Percentiles rank a stretch among this genome's conserved stretches.
Evolutionary conservation across 2,797 vertebrate species (phyloP).

Genomic region (Amblyopsis hoosieri): DNA sequence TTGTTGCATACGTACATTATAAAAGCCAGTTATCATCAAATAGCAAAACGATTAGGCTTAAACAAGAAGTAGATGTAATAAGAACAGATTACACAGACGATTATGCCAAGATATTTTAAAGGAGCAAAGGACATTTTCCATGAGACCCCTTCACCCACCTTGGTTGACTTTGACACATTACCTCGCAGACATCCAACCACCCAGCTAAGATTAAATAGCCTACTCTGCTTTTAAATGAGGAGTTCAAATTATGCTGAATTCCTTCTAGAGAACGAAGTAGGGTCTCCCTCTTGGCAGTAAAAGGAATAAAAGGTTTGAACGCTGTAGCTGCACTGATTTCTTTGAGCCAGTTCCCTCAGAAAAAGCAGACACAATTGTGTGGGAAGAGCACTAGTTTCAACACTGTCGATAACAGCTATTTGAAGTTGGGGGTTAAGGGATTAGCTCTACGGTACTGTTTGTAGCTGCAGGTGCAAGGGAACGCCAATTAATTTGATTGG

Average conservation of each 20-base stretch:
- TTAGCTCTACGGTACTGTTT: neutral
- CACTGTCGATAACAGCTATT: slow-evolving; percentile 11
- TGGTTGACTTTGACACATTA: slow-evolving; percentile 38
- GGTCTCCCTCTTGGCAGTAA: slow-evolving; percentile 33
- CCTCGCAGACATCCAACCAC: slow-evolving; percentile 41
- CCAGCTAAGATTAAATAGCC: slow-evolving; percentile 27
- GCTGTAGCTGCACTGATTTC: slow-evolving; percentile 16
- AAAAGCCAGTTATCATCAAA: neutral
- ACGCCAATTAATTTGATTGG: too few species aligned
- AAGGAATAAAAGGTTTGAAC: slow-evolving; percentile 30
- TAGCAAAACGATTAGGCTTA: slow-evolving; percentile 15
- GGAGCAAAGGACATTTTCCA: slow-evolving; percentile 21
- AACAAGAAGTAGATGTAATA: slow-evolving; percentile 21
- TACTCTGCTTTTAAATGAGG: slow-evolving; percentile 38
- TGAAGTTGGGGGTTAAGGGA: neutral
- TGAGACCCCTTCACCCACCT: slow-evolving; percentile 6
- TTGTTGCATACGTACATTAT: neutral
- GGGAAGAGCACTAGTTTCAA: neutral
- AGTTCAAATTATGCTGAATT: slow-evolving; percentile 54
- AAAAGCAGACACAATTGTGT: slow-evolving; percentile 17
- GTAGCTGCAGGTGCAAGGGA: too few species aligned
- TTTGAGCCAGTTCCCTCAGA: slow-evolving; percentile 13
- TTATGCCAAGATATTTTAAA: slow-evolving; percentile 22
- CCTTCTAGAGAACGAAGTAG: slow-evolving; percentile 31
- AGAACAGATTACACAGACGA: slow-evolving; percentile 35